Base-by-base conservation (phyloP, 1,140 invertebrate species). In the Drosophila paulistorum region DNA sequence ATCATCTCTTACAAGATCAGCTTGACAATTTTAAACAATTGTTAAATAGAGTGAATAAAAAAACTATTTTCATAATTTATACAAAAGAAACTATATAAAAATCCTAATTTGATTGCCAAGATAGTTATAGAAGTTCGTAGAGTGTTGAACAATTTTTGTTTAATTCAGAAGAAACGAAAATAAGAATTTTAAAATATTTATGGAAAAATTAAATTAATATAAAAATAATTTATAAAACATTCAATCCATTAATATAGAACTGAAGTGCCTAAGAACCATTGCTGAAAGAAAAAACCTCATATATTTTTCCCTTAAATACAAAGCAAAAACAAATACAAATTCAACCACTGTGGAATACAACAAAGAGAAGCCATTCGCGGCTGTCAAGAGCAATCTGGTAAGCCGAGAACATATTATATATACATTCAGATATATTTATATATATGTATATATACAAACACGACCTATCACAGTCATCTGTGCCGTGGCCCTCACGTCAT, bases 381-480 rank as follows among this genome's bases (percentile, higher is more conserved):
- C 6, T 17, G 30, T 26, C 45, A 60, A 62, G 39, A 61, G 20
- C n/a, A 39, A 67, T 39, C 14, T 14, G 67, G 75, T 74, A 74
- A 77, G 75, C 45, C 17, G 35, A 59, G 23, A 45, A 30, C 39
- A 61, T 10, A 17, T 3, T 48, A 48, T 48, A 17, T 48, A 48
- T 1, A 48, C 14, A 20, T 20, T 3, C 14, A 48, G 9, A 48
- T 30, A 30, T 26, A 5, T 23, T 0, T 17, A 45, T 4, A 5
- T 10, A 45, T 17, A 48, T 1, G 11, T 2, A 51, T 3, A 35
- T 33, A 58, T 33, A 14, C 39, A 68, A 17, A 51, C 73, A 33
- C 54, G 66, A 81, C 70, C 70, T 81, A 81, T 48, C 64, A 42
- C 61, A 63, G 62, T 65, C 35, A 7, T 39, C 14, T 48, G 30